Percentiles rank a stretch among this genome's conserved stretches.
Conservation (phyloP, 2,797 vertebrate species). For the Luscinia megarhynchos region DNA sequence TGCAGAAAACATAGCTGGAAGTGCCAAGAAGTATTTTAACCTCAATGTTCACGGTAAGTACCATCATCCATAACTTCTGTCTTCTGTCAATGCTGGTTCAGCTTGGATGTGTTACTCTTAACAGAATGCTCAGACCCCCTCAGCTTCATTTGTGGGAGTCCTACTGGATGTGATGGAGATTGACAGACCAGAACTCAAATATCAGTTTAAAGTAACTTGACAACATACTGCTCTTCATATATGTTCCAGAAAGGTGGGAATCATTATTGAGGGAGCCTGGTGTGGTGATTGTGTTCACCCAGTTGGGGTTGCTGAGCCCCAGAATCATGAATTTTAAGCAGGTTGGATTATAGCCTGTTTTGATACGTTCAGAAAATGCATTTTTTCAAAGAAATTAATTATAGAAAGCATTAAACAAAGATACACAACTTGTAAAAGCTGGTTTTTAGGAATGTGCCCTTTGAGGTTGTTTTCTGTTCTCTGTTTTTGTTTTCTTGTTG, state of each 20-base stretch:
- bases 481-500: neutral
- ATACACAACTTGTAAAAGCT: neutral
- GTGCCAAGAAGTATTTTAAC: constrained; percentile 91
- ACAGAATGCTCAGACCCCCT: neutral
- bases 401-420: neutral
- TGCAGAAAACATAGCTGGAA: constrained; percentile 91
- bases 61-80: neutral
- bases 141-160: neutral
- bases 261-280: neutral
- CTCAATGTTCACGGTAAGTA: constrained; percentile 92
- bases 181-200: neutral
- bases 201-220: neutral
- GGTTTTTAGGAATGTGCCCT: neutral
- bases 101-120: neutral
- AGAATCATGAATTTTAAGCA: neutral
- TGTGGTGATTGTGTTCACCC: neutral
- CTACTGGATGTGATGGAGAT: neutral
- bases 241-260: neutral
- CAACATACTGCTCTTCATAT: accelerated
- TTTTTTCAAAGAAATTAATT: neutral
- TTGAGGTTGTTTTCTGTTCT: neutral
- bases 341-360: neutral
- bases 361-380: neutral
- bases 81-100: neutral
- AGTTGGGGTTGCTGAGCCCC: neutral